Conservation (phyloP, 23 tunicate species). For the Trididemnum clinides region DNA sequence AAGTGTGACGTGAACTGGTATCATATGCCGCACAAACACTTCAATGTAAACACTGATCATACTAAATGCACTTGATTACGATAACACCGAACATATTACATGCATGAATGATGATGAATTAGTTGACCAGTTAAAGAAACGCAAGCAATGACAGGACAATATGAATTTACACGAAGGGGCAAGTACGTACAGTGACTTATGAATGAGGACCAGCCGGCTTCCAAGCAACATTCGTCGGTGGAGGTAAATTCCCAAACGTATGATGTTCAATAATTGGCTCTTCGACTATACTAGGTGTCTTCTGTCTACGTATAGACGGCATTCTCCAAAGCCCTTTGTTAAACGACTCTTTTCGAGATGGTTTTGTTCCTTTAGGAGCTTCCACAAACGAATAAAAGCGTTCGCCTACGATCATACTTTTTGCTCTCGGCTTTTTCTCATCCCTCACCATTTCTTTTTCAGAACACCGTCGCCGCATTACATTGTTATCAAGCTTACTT, state of each 20-base stretch:
- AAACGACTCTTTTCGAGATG: slow-evolving; percentile 9
- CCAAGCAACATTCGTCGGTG: slow-evolving; percentile 11
- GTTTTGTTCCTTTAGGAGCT: neutral
- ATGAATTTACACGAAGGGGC: too few species aligned
- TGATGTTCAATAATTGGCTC: neutral
- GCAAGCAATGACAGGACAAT: too few species aligned
- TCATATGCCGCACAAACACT: too few species aligned
- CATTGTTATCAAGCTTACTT: neutral
- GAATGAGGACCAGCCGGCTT: slow-evolving; percentile 60
- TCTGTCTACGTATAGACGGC: neutral
- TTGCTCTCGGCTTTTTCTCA: neutral
- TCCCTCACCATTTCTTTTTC: neutral
- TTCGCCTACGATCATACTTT: neutral
- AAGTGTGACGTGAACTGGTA: too few species aligned
- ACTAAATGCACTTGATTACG: too few species aligned
- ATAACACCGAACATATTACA: too few species aligned
- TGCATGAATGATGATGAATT: too few species aligned
- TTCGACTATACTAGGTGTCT: neutral
- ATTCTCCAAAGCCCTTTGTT: neutral
- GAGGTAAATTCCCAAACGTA: neutral
- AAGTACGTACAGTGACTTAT: neutral
- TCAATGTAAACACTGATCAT: too few species aligned
- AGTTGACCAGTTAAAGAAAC: too few species aligned
- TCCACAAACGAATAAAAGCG: neutral
- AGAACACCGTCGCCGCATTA: neutral